Base-by-base conservation (phyloP, 2,888 invertebrate genomes). In the Callosobruchus maculatus region DNA sequence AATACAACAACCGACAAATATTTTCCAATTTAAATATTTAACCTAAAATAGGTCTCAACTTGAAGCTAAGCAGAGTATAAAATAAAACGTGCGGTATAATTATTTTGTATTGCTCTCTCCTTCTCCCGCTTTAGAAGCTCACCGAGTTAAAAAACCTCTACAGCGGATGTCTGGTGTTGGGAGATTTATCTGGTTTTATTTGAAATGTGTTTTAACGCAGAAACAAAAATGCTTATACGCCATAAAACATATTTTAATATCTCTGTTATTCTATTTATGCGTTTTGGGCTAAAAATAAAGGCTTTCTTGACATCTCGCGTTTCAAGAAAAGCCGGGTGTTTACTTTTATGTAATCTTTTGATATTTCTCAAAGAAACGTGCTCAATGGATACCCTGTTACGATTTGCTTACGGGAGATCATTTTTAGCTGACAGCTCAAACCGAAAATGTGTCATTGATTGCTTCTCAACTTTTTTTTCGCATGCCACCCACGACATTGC, bases 181-280 rank as follows among this genome's bases (percentile, higher is more conserved):
- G 74, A 76, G 49, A 78, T 76, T 78, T 77, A 78, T 78, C 49
- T 49, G 77, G 76, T 78, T 76, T 78, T 77, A 78, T 78, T 78
- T 75, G 76, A 78, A 78, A 78, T 77, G 76, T 76, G 76, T 78
- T 78, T 78, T 78, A 77, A 78, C 77, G 75, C 77, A 78, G 77
- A 77, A 78, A 76, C 78, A 78, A 77, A 78, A 79, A 79, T 78
- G 79, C 49, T 79, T 76, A 77, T 77, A 76, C 77, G 77, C 77
- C 79, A 79, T 79, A 79, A 79, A 79, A 78, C 77, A 77, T 77
- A 78, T 77, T 79, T 79, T 78, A 79, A 79, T 79, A 79, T 79
- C 79, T 79, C 77, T 78, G 49, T 49, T 49, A 78, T 79, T 79
- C 78, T 79, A 79, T 79, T 79, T 79, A 78, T 71, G 77, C 74